These are phyloP conservation scores for Patella caerulea DNA, from an alignment of 2,888 invertebrate species.

Conservation along the genomic window DNA sequence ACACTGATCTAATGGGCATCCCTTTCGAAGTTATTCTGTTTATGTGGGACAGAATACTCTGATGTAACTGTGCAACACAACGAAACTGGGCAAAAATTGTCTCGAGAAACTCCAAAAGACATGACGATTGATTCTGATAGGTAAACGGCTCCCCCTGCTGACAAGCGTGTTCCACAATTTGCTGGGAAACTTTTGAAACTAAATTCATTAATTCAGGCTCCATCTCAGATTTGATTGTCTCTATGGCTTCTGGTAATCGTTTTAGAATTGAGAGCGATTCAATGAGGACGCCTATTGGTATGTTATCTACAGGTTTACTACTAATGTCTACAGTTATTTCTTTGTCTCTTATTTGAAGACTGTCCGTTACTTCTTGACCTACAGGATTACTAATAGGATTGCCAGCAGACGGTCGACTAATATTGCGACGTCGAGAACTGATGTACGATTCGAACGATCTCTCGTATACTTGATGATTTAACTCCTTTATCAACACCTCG, in stretches of 20 bases:
- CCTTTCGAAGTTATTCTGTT: conserved; percentile 62
- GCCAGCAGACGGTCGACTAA: no score
- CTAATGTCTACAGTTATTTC: conserved; percentile 56
- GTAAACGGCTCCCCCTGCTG: conserved; percentile 66
- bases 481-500: conserved; percentile 80
- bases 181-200: conserved; percentile 84
- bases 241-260: conserved; percentile 86
- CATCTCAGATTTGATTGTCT: conserved; percentile 86
- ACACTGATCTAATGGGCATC: conserved; percentile 55
- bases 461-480: conserved; percentile 81
- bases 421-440: background rate
- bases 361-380: no score
- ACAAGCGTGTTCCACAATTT: conserved; percentile 74
- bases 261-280: conserved; percentile 88
- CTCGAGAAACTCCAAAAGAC: conserved; percentile 77
- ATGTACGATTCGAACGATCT: conserved; percentile 70
- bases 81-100: conserved; percentile 87
- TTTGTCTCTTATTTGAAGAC: background rate
- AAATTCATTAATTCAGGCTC: conserved; percentile 86
- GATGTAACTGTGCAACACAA: conserved; percentile 84
- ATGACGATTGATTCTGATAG: conserved; percentile 63
- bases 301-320: conserved; percentile 70
- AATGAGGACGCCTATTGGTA: conserved; percentile 81
- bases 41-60: conserved; percentile 76
- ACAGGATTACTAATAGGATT: no score